Base-by-base conservation (phyloP, 2,113 vertebrate species). In the Cyprinodon brontotheroides region DNA sequence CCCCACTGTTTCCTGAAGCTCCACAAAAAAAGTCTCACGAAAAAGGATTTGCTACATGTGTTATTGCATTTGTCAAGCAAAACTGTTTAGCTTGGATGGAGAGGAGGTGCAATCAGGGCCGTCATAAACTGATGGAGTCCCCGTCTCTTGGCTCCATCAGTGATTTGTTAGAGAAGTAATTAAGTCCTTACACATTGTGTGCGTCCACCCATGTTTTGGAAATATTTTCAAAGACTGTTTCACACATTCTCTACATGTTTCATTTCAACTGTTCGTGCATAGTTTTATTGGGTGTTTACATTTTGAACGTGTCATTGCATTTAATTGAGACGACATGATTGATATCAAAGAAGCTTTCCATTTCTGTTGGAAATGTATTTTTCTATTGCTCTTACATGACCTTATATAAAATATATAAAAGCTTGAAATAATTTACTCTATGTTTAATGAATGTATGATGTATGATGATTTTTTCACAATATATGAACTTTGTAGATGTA, bases 61-160 rank as follows among this genome's bases (percentile, higher is more conserved):
- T 88, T 87, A 89, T 89, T 92, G 88, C 86, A 81, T 91, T 91
- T 91, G 91, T 91, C 92, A 91, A 85, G 83, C 78, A 72, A 75
- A 74, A 76, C 61, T 94, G 91, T 94, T 94, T 94, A 90, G 82
- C 71, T 91, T 93, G 90, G 90, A 93, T 86, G 82, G 77, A 89
- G 79, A 77, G 66, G 74, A 77, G 63, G 69, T 83, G 86, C 85
- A 91, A 92, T 92, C 89, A 92, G 66, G 75, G 83, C 87, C 89
- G 91, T 93, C 91, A 92, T 89, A 89, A 93, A 92, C 87, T 78
- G 90, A 92, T 88, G 83, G 86, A 86, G 87, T 89, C 85, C 81
- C 82, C 77, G 76, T 79, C 83, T 80, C 78, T 76, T 73, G 78
- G 78, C 76, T 80, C 72, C 79, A 82, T 92, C 84, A 83, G 86